Base-by-base conservation (phyloP, 2,797 vertebrate genomes). In the Balearica regulorum region DNA sequence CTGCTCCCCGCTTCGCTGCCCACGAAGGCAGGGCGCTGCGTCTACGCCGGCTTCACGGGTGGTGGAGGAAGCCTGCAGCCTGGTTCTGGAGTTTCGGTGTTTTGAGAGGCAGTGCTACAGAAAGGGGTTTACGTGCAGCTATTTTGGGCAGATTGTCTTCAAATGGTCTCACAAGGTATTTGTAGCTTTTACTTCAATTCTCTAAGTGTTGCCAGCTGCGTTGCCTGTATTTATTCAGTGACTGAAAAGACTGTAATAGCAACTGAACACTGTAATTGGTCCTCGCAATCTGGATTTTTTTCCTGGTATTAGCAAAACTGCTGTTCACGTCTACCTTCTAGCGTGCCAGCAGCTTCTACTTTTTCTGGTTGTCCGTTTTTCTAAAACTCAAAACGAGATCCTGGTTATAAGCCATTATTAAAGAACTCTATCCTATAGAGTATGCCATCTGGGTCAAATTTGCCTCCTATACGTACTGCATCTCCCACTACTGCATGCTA, bases 11-110 rank as follows among this genome's bases (percentile, higher is more conserved):
- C 53, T 28, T 20, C 5, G 3, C 8, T 22, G 57, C 31, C 69
- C 29, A 13, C 0, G 0, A 15, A 31, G 20, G 51, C 43, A 1
- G 1, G 7, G 16, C 8, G 4, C 17, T 33, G 33, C n/a, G 0
- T 9, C 24, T n/a, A 10, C 5, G 4, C 21, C 2, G 57, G 11
- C 37, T 37, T 13, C 0, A 0, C 4, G 29, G 46, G 53, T 3
- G 6, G 11, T 2, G 4, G 37, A 53, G 58, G 12, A 54, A 8
- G 5, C 49, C 68, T 37, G 72, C 44, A 68, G 65, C 35, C 62
- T 35, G 16, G 20, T 12, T 65, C 73, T 35, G 58, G 54, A 48
- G n/a, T 29, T 49, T 3, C 22, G 51, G 35, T 46, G 65, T 11
- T 66, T n/a, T 22, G 22, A 89, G 69, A 73, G 8, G 39, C 29